These are phyloP conservation scores for Parochlus steinenii DNA, from an alignment of 2,888 invertebrate species.

Conservation along the genomic window DNA sequence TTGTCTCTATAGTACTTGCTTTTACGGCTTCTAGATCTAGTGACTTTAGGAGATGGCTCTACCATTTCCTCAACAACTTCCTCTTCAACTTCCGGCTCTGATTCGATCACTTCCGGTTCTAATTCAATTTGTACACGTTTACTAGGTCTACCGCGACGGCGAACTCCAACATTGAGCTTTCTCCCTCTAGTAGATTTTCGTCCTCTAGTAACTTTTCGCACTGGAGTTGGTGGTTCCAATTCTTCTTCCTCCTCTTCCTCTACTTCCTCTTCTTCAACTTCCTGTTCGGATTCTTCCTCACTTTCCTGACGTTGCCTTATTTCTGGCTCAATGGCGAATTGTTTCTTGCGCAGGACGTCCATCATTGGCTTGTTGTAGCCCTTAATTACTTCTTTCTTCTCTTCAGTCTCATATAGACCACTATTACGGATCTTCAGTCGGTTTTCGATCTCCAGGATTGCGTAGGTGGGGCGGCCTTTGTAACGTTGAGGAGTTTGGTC, in stretches of 20 bases:
- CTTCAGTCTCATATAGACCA: slow-evolving; percentile 14
- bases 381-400: slow-evolving; percentile 16
- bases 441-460: slow-evolving; percentile 26
- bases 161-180: too few relatives aligned
- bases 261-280: slow-evolving; percentile 1
- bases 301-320: not conserved
- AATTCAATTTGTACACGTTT: too few relatives aligned
- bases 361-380: slow-evolving; percentile 18
- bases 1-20: slow-evolving; percentile 10
- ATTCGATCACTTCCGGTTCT: too few relatives aligned
- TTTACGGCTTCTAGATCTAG: too few relatives aligned
- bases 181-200: too few relatives aligned
- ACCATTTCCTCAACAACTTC: too few relatives aligned
- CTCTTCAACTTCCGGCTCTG: too few relatives aligned
- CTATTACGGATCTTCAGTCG: slow-evolving; percentile 21
- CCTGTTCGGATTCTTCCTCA: too few relatives aligned
- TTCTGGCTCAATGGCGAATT: slow-evolving; percentile 5
- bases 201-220: too few relatives aligned
- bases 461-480: slow-evolving; percentile 28
- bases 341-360: slow-evolving; percentile 15
- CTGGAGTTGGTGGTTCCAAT: not conserved
- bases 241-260: not conserved
- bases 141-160: too few relatives aligned
- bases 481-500: slow-evolving; percentile 18
- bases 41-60: too few relatives aligned